Evolutionary conservation across 1,140 invertebrate genomes (phyloP), one percentile per base, ranked within the genome.

Genomic region (Delia radicum): DNA sequence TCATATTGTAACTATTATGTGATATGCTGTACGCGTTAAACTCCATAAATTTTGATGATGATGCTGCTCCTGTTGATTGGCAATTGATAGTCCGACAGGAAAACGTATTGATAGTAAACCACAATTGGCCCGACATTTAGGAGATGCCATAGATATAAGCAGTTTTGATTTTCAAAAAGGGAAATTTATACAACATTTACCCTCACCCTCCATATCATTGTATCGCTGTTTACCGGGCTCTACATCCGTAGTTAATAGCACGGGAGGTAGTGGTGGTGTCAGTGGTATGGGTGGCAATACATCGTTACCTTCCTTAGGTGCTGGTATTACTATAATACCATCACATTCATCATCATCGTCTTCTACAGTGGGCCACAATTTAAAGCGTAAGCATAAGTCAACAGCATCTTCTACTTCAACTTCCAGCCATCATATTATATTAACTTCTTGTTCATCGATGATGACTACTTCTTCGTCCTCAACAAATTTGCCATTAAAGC

Each of bases 131-230:
- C 89, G 93, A 79, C 91, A 91, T 86, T 89, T 95, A 71, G 93
- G 93, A 81, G 92, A 94, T 85, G 88, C 90, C 80, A 89, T 94
- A 87, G 94, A 96, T 88, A 88, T 95, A 37, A 91, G 92, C 79
- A 91, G 91, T 80, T 95, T 95, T 89, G 94, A 96, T 89, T 95
- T 92, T 87, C 90, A 92, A 80, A 91, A 92, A 79, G 94, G 94
- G 79, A 93, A 93, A 88, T 90, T 93, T 80, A 92, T 83, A 46
- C 75, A 78, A 37, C 79, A 81, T 63, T 88, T 85, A 84, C 80
- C 81, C 10, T 79, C 83, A 55, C 83, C 83, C 24, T 85, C 83
- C 10, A 85, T 85, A 71, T 85, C 83, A 6, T 74, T 85, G 1
- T 83, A 83, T 74, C 81, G 83, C 21, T 85, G 83, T 77, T 80